Conservation (phyloP, 1,140 invertebrate species). For the Bombus superbus region DNA sequence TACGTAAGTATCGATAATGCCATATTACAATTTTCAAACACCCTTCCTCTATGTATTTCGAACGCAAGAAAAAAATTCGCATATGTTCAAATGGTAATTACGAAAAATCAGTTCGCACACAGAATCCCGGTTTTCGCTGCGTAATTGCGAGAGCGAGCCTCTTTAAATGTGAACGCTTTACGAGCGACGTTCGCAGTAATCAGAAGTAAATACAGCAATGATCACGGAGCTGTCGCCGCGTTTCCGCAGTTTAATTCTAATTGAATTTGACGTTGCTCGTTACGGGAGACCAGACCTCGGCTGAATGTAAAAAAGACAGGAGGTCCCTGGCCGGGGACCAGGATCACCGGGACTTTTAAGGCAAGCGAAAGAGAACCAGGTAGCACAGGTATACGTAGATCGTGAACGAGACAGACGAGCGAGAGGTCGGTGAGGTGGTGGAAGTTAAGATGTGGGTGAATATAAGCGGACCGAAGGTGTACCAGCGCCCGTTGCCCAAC, state of each 20-base stretch:
- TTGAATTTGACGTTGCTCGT: conserved; percentile 40
- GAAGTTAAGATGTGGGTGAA: conserved; percentile 55
- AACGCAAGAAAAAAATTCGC: neutral
- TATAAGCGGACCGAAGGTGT: conserved; percentile 50
- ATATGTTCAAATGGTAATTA: neutral
- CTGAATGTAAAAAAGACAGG: conserved; percentile 16
- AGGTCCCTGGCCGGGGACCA: conserved; percentile 56
- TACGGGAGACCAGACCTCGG: neutral
- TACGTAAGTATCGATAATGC: neutral
- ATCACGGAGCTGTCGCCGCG: neutral
- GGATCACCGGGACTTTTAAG: conserved; percentile 44
- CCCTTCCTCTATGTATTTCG: neutral
- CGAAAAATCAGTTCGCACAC: neutral
- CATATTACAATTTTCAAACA: neutral
- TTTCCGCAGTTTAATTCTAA: conserved; percentile 23
- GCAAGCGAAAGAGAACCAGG: conserved; percentile 56
- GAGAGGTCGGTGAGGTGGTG: neutral
- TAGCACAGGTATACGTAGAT: conserved; percentile 59
- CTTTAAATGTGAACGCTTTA: too few relatives aligned
- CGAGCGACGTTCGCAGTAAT: neutral
- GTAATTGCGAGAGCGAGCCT: neutral
- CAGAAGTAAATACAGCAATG: neutral
- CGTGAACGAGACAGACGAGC: conserved; percentile 2
- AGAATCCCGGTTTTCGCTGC: neutral
- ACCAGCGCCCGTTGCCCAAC: conserved; percentile 59